Base-by-base conservation (phyloP, 2,797 vertebrate species). In the Malacoctenus gilli region DNA sequence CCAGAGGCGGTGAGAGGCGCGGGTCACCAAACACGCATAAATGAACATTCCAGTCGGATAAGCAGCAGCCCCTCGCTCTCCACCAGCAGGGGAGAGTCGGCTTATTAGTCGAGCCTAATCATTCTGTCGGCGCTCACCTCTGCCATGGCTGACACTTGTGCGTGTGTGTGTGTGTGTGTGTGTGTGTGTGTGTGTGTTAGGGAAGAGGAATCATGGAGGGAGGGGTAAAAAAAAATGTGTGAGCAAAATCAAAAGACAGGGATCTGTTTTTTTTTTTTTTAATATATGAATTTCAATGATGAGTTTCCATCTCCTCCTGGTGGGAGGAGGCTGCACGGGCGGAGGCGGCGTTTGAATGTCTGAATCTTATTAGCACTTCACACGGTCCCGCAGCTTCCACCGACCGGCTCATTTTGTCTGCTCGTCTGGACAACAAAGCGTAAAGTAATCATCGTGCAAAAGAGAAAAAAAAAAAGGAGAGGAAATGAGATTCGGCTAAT, bases 11-110 rank as follows among this genome's bases (percentile, higher is more conserved):
- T 14, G 68, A 67, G 61, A 62, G 52, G 75, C 15, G 32, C 13
- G 57, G 86, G 79, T 84, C 79, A 87, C 63, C 44, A 74, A 79
- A 64, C 70, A 66, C 30, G 63, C 71, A 77, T 61, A 90, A 88
- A 86, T 82, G 73, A 82, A 85, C 84, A 86, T 85, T 87, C 79
- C 84, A 85, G 83, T 86, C 80, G 87, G 80, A 87, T 84, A 87
- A 90, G 85, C 85, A 86, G 80, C 77, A 75, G 77, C 59, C 71
- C n/a, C 52, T 71, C 4, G 21, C 76, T 81, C 42, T 50, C 43
- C 38, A 77, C 49, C 75, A 85, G 82, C 81, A 77, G 80, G 79
- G 64, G 63, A 74, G 58, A 55, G 44, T 28, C 28, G 44, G 67
- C 69, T 70, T 85, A 84, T 85, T 84, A 85, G 73, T 54, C 38